These are phyloP conservation scores for Cheilosia urbana DNA, from an alignment of 2,888 invertebrate genomes.

Conservation along the genomic window DNA sequence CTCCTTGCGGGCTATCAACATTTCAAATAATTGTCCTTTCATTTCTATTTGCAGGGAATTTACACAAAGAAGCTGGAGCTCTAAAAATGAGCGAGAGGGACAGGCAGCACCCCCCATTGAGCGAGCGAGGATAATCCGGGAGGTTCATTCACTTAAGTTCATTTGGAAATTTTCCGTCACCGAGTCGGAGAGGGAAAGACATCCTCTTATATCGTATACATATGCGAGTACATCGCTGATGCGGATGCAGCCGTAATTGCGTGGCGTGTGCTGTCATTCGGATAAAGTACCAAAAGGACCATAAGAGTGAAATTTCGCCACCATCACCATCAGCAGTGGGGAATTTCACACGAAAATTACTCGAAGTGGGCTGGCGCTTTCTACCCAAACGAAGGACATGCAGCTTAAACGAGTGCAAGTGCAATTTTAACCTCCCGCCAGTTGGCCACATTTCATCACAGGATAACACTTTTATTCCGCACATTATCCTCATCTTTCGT, in stretches of 20 bases:
- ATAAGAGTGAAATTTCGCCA: constrained; percentile 58
- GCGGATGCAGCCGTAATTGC: constrained; percentile 57
- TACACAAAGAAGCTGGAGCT: constrained; percentile 11
- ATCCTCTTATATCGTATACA: background rate
- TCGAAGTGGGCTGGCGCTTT: constrained; percentile 11
- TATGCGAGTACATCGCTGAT: constrained; percentile 19
- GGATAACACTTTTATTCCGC: constrained; percentile 67
- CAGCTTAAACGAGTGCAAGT: constrained; percentile 60
- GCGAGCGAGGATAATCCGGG: constrained; percentile 62
- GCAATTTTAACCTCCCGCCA: constrained; percentile 61
- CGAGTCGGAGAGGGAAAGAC: constrained; percentile 3
- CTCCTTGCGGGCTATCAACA: constrained; percentile 66
- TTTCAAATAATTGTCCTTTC: constrained; percentile 71
- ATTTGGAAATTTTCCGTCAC: constrained; percentile 64
- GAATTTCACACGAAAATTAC: constrained; percentile 54
- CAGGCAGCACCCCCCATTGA: background rate
- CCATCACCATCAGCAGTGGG: constrained; percentile 9
- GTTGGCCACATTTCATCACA: constrained; percentile 60
- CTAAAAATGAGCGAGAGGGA: background rate
- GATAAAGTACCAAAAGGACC: constrained; percentile 53
- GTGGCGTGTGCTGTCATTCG: constrained; percentile 50
- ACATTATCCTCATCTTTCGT: constrained; percentile 64
- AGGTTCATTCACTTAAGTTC: constrained; percentile 73
- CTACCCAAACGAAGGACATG: constrained; percentile 30
- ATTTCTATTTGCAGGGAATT: constrained; percentile 58